A percentile compares a stretch with the other conserved stretches of the same genome.
These are phyloP conservation scores for Chrysogorgia sp. DNA, from an alignment of 92 coral and sea anemone species.

Conservation along the genomic window DNA sequence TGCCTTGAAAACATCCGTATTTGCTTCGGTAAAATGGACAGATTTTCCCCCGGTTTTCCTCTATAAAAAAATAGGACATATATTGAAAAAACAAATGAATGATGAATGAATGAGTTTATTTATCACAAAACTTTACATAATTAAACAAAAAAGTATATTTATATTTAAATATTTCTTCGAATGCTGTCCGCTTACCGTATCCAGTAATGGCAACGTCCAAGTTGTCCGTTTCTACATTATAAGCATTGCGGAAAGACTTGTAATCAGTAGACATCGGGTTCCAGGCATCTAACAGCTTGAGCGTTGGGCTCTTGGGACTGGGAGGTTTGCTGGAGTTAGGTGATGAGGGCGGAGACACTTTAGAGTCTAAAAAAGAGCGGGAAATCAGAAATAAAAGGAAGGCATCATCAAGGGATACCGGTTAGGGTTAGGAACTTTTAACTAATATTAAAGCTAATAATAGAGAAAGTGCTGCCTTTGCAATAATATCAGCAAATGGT, in stretches of 20 bases:
- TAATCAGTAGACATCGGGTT: constrained; percentile 85
- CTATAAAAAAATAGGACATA: constrained; percentile 37
- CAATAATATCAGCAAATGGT: too few species aligned
- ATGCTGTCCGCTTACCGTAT: constrained; percentile 65
- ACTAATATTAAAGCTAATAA: too few species aligned
- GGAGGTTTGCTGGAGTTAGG: constrained; percentile 40
- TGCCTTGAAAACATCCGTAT: constrained; percentile 85
- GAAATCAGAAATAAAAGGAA: too few species aligned
- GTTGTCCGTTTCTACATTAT: constrained; percentile 72
- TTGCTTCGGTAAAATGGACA: constrained; percentile 74
- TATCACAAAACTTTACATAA: too few species aligned
- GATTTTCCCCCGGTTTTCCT: constrained; percentile 69
- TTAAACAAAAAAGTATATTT: too few species aligned
- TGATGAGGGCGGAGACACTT: not conserved
- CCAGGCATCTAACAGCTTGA: constrained; percentile 63
- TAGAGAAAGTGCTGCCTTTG: too few species aligned
- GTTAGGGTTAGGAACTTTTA: too few species aligned
- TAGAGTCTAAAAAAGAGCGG: not conserved
- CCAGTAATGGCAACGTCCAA: constrained; percentile 85
- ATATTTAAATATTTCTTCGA: not conserved
- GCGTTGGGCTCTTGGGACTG: constrained; percentile 67
- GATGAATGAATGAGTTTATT: too few species aligned
- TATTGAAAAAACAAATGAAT: not conserved
- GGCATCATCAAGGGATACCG: too few species aligned
- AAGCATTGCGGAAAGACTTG: constrained; percentile 76